Percentiles rank a stretch among this genome's conserved stretches.
Conservation (phyloP, 2,797 vertebrate genomes). For the Danio albolineatus region DNA sequence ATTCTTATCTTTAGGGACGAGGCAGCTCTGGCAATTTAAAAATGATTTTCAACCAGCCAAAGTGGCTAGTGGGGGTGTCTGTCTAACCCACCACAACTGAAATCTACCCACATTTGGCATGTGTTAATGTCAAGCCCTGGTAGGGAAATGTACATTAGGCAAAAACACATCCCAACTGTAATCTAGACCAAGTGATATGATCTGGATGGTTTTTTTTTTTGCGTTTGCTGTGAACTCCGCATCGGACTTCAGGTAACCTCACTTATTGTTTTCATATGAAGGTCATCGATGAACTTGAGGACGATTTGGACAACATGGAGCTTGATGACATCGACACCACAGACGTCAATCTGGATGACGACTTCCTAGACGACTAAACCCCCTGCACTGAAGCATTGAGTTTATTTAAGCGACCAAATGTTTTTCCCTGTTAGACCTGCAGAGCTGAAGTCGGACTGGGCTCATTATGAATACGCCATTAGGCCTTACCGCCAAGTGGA, state of each 20-base stretch:
- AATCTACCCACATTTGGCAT: no score
- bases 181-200: no score
- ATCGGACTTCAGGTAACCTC: not conserved
- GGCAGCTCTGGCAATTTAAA: no score
- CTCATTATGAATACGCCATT: constrained; percentile 4
- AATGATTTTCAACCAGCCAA: no score
- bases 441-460: constrained; percentile 3
- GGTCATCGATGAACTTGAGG: constrained; percentile 90
- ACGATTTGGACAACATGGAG: constrained; percentile 96
- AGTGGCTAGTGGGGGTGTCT: no score
- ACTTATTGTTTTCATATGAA: constrained; percentile 52
- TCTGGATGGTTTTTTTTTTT: no score
- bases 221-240: no score
- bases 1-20: no score
- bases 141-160: no score
- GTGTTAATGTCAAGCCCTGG: no score
- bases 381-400: constrained; percentile 48
- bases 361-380: constrained; percentile 91
- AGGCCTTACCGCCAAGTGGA: not conserved
- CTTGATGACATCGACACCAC: constrained; percentile 97
- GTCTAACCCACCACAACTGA: no score
- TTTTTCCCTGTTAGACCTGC: constrained; percentile 68
- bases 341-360: constrained; percentile 96
- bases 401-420: constrained; percentile 82
- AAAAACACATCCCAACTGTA: no score